phyloP scores from a whole-genome alignment of 2,113 vertebrate species.

The Synchiropus splendidus region DNA sequence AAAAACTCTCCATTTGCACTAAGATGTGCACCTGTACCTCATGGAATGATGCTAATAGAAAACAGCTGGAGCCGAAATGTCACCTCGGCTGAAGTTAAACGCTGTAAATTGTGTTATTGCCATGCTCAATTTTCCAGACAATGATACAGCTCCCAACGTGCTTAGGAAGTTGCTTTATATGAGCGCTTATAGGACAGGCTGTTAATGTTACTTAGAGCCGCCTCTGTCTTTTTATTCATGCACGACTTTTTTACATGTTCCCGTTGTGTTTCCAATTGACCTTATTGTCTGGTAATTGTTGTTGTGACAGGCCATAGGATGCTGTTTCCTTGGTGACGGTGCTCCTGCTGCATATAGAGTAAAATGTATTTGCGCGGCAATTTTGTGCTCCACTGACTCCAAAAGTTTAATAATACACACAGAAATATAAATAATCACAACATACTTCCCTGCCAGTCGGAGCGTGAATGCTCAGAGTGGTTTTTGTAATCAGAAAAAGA shows the following conservation, averaged over 20 bases:
- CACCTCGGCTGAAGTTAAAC: conserved; percentile 19
- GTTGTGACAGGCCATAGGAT: conserved; percentile 32
- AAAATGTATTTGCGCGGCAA: conserved; percentile 56
- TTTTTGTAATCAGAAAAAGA: conserved; percentile 7
- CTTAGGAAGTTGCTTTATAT: neutral
- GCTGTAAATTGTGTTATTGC: conserved; percentile 1
- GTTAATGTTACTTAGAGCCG: neutral
- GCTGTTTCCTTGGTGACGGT: conserved; percentile 51
- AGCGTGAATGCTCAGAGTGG: conserved; percentile 42
- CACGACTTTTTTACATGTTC: conserved; percentile 10
- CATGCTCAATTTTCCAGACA: too few relatives aligned
- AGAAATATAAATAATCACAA: conserved; percentile 42
- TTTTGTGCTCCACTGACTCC: conserved; percentile 53
- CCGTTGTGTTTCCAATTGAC: conserved; percentile 16
- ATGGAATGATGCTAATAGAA: conserved; percentile 25
- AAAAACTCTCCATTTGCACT: conserved; percentile 7
- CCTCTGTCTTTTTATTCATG: conserved; percentile 8
- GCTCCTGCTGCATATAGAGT: conserved; percentile 45
- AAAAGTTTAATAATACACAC: conserved; percentile 52
- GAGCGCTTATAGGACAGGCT: neutral
- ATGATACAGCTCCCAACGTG: neutral
- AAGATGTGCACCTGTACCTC: conserved; percentile 12
- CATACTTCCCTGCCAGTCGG: conserved; percentile 38
- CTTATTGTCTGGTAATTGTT: conserved; percentile 45
- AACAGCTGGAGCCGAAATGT: conserved; percentile 41